Conservation (phyloP, 1,140 invertebrate genomes). For the Nylanderia fulva region DNA sequence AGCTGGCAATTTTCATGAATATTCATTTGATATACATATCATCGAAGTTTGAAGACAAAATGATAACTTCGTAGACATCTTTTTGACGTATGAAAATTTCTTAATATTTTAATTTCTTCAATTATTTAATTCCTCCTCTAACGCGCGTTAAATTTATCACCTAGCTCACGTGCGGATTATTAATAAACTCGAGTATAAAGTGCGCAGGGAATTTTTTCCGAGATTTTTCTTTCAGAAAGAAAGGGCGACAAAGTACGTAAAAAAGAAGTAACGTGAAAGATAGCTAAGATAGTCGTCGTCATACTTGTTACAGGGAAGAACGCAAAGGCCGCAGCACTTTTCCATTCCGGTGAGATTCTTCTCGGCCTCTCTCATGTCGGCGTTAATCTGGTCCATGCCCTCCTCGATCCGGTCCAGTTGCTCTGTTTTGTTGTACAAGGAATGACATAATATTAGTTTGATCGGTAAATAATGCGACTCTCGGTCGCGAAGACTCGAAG, state of each 20-base stretch:
- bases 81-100: not conserved
- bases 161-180: not conserved
- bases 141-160: conserved; percentile 2
- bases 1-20: no score
- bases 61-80: no score
- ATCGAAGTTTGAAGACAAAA: no score
- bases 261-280: not conserved
- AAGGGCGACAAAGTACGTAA: not conserved
- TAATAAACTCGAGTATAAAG: not conserved
- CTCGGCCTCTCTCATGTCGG: conserved; percentile 99
- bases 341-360: conserved; percentile 99
- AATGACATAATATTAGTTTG: conserved; percentile 57
- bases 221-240: not conserved
- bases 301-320: conserved; percentile 99
- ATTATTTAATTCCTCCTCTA: not conserved
- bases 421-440: conserved; percentile 88
- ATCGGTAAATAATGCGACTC: not conserved
- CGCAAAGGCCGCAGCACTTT: conserved; percentile 99
- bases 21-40: no score
- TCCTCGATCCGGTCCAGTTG: conserved; percentile 99
- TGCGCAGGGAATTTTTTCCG: not conserved
- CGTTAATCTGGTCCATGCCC: conserved; percentile 99
- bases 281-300: conserved; percentile 67
- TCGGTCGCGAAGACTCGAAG: conserved; percentile 42
- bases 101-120: not conserved